Evolutionary conservation across 2,113 vertebrate species (phyloP).

Genomic region (Leuciscus idus): DNA sequence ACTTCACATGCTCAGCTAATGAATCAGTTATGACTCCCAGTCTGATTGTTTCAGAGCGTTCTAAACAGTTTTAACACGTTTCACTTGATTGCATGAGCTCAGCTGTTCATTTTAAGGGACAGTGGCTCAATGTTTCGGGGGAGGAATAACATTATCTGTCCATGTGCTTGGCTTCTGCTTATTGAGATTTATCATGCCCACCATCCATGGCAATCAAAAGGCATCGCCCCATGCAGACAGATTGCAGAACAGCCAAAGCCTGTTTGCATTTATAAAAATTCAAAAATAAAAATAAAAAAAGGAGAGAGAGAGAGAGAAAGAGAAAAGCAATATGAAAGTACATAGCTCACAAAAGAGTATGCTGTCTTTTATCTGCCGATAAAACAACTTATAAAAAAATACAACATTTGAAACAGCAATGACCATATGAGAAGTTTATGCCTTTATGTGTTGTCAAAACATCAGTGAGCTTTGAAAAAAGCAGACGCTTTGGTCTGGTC

Average conservation of each 20-base stretch:
- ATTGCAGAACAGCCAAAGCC: constrained; percentile 56
- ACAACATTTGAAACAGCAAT: constrained; percentile 26
- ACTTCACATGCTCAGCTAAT: constrained; percentile 54
- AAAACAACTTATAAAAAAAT: constrained; percentile 22
- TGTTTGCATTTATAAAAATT: constrained; percentile 53
- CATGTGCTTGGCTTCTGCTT: constrained; percentile 53
- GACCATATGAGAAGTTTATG: constrained; percentile 19
- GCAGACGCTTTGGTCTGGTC: not conserved
- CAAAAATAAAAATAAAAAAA: not conserved
- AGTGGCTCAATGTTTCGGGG: constrained; percentile 44
- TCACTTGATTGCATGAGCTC: constrained; percentile 44
- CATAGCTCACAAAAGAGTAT: constrained; percentile 19
- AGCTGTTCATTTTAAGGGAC: constrained; percentile 44
- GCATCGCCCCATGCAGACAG: constrained; percentile 51
- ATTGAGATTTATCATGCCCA: constrained; percentile 45
- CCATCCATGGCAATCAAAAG: constrained; percentile 49
- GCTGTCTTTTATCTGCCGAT: constrained; percentile 24
- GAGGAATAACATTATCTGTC: constrained; percentile 53
- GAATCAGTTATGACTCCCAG: constrained; percentile 66
- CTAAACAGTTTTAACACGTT: constrained; percentile 8
- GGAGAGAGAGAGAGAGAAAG: not conserved
- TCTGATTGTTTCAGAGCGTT: constrained; percentile 30
- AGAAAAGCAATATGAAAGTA: not conserved
- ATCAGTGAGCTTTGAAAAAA: constrained; percentile 30
- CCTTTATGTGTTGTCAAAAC: constrained; percentile 31